Evolutionary conservation across 1,140 invertebrate genomes (phyloP).

Genomic region (Neotoxoptera formosana): DNA sequence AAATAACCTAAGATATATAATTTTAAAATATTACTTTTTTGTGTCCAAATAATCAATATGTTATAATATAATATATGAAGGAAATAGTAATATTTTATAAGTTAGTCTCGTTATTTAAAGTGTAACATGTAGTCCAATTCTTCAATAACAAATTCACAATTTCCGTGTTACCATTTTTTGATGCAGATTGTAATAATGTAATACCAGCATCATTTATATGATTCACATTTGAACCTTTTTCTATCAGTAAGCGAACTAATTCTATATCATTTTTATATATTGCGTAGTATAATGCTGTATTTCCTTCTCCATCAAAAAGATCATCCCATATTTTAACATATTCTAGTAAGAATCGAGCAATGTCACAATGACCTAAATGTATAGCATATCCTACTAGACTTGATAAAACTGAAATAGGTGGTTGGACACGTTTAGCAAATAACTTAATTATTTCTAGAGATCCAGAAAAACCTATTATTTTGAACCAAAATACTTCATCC

Average conservation of each 20-base stretch:
- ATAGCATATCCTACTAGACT: conserved; percentile 47
- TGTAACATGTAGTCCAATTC: not conserved
- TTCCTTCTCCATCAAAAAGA: conserved; percentile 35
- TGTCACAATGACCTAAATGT: conserved; percentile 39
- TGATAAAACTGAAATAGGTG: not conserved
- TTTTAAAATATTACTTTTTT: conserved; percentile 33
- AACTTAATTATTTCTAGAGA: conserved; percentile 46
- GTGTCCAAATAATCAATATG: conserved; percentile 22
- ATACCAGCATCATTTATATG: conserved; percentile 15
- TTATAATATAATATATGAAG: not conserved
- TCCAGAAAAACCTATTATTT: conserved; percentile 33
- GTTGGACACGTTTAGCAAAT: not conserved
- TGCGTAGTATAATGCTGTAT: conserved; percentile 38
- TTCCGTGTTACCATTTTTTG: conserved; percentile 40
- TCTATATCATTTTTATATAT: conserved; percentile 45
- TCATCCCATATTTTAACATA: conserved; percentile 31
- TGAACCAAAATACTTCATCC: conserved; percentile 41
- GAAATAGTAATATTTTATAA: not conserved
- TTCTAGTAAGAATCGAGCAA: conserved; percentile 35
- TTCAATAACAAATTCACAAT: conserved; percentile 31
- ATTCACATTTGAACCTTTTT: conserved; percentile 44
- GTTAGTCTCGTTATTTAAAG: not conserved
- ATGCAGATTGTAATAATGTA: not conserved
- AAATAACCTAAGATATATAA: conserved; percentile 42
- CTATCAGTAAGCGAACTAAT: conserved; percentile 27